Conservation (phyloP, 2,888 invertebrate species). For the Pristionchus mayeri region DNA sequence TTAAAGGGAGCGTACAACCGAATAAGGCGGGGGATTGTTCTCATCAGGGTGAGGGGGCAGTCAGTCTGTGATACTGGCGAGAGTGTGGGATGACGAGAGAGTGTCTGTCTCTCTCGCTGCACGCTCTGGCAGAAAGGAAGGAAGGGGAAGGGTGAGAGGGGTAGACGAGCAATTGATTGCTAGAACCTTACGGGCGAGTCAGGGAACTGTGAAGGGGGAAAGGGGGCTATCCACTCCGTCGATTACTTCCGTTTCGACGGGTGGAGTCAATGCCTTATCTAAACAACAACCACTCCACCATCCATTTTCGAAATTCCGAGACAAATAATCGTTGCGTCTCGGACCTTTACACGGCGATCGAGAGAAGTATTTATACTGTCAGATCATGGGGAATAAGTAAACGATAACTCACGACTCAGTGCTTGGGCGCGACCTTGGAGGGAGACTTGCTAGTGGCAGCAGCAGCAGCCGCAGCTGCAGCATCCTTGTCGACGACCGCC, state of each 20-base stretch:
- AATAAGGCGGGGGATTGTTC: too few species aligned
- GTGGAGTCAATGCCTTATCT: too few species aligned
- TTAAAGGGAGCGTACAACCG: neutral
- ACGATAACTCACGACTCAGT: neutral
- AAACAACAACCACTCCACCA: too few species aligned
- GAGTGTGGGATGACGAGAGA: slow-evolving; percentile 12
- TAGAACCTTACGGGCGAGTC: neutral
- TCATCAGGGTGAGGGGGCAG: slow-evolving; percentile 3
- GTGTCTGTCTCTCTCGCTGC: neutral
- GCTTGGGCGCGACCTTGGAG: neutral
- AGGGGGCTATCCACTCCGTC: neutral
- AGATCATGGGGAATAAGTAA: too few species aligned
- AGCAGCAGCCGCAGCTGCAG: neutral
- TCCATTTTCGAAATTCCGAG: too few species aligned
- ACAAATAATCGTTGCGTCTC: too few species aligned
- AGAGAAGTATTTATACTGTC: too few species aligned
- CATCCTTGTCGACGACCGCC: neutral
- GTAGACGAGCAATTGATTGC: slow-evolving; percentile 41
- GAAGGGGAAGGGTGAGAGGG: neutral
- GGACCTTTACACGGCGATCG: too few species aligned
- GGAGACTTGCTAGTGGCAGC: neutral
- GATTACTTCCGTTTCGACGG: too few species aligned
- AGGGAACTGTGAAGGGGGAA: neutral
- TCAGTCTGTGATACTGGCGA: slow-evolving; percentile 27
- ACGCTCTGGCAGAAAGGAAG: slow-evolving; percentile 34